Percentiles rank a stretch among this genome's conserved stretches.
These are phyloP conservation scores for Lamellibrachia columna DNA, from an alignment of 2,888 invertebrate genomes.

Conservation along the genomic window DNA sequence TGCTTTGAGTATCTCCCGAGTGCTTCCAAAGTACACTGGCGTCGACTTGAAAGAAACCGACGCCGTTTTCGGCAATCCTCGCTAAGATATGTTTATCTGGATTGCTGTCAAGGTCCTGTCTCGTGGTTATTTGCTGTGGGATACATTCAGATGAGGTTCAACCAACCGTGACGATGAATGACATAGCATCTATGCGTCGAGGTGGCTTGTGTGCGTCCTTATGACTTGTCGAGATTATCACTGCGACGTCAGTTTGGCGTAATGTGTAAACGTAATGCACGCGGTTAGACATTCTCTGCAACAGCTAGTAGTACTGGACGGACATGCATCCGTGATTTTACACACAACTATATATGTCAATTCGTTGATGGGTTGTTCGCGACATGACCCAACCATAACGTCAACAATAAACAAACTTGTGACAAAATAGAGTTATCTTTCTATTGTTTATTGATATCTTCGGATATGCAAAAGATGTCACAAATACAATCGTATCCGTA, in stretches of 20 bases:
- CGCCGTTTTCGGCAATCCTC: background rate
- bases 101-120: background rate
- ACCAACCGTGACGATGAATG: background rate
- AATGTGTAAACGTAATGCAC: background rate
- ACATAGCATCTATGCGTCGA: background rate
- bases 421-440: too few species aligned
- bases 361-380: too few species aligned
- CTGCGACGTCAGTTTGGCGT: background rate
- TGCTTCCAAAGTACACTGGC: background rate
- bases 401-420: too few species aligned
- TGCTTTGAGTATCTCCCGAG: background rate
- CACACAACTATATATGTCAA: too few species aligned
- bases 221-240: background rate
- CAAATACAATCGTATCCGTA: too few species aligned
- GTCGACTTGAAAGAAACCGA: background rate
- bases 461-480: too few species aligned
- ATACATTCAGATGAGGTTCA: background rate
- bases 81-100: background rate
- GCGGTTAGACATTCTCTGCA: too few species aligned
- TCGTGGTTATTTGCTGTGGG: background rate
- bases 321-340: too few species aligned
- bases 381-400: too few species aligned
- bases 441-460: too few species aligned
- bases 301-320: too few species aligned
- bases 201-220: too few species aligned